Evolutionary conservation across 2,113 vertebrate species (phyloP), one percentile per base, ranked within the genome.

Genomic region (Cinclus mexicanus): DNA sequence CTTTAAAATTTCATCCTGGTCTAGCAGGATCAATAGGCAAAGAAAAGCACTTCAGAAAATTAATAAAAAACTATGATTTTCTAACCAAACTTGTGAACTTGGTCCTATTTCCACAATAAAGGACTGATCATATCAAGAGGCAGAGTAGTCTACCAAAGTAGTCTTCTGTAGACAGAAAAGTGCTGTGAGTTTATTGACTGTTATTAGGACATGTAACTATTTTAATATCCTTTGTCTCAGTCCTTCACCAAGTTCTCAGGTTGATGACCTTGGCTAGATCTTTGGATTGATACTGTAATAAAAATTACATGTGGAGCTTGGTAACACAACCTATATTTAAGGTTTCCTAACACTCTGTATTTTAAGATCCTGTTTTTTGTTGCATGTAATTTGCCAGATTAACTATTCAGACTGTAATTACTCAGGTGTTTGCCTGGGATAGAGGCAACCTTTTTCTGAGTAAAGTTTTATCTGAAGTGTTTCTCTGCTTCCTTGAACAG

Each of bases 261-360:
- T 83, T 46, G 19, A 49, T 70, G 87, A 93, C 47, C 26, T 55
- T 65, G 59, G 41, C 25, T 46, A 86, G 55, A 90, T 94, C 53
- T 61, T 89, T 69, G 49, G 21, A 21, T 72, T 89, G 93, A 91
- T 83, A 93, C 49, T 37, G 59, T 70, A 80, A 93, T 90, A 94
- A 94, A 95, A 95, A 95, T 80, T 47, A 50, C 1, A 11, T 67
- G 68, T 90, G 52, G 55, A 86, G 10, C 39, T 93, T 65, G 44
- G 75, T 95, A 83, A 90, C 70, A 88, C 7, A n/a, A 86, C 59
- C 75, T 93, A 47, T 90, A 93, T 94, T 93, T 95, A 85, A 83
- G 70, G 42, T 95, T 96, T 87, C 82, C 63, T 80, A 93, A 90
- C 46, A 25, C 72, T 97, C 87, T 88, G 42, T 94, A 95, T 95